Evolutionary conservation across 2,797 vertebrate genomes (phyloP), one percentile per base, ranked within the genome.

Genomic region (Pogonophryne albipinna): DNA sequence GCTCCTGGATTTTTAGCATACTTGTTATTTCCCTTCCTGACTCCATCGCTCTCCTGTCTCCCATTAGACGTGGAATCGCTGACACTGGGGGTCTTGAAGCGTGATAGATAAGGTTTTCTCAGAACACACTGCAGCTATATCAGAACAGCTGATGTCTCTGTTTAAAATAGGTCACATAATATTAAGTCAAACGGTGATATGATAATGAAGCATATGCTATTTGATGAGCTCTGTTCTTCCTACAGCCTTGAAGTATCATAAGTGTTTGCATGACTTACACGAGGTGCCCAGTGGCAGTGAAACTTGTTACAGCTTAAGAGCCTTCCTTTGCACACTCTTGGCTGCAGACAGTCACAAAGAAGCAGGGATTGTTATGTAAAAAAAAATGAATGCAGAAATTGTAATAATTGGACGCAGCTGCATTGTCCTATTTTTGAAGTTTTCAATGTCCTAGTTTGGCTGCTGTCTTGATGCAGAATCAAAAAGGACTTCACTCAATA

Each of bases 251-350:
- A 55, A 20, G 41, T 59, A 17, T 71, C 57, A 71, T n/a, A 13
- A 53, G 34, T 4, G 8, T 41, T 49, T 66, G 60, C 51, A 80
- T 67, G 76, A 68, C 45, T 74, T 69, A 76, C 52, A 15, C 9
- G n/a, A n/a, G 20, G 27, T 20, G 47, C 10, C 20, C 44, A 45
- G 14, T 15, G 69, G 59, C 66, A 9, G 62, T 44, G 27, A 14
- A 45, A 75, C 38, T 38, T 27, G 47, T 61, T 38, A 2, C 34
- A 45, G 23, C 31, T 9, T 70, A 34, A 57, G 51, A 3, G 20
- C 59, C 31, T 4, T 60, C 12, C 13, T 67, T 13, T 62, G 34
- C 19, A 8, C 27, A 62, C 31, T 23, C 14, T 13, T 17, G 27
- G 15, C 38, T 9, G 8, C 34, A 38, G 6, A 38, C 58, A 56